These are phyloP conservation scores for Holothuria leucospilota DNA, from an alignment of 53 echinoderm and acorn worm species.

Conservation along the genomic window DNA sequence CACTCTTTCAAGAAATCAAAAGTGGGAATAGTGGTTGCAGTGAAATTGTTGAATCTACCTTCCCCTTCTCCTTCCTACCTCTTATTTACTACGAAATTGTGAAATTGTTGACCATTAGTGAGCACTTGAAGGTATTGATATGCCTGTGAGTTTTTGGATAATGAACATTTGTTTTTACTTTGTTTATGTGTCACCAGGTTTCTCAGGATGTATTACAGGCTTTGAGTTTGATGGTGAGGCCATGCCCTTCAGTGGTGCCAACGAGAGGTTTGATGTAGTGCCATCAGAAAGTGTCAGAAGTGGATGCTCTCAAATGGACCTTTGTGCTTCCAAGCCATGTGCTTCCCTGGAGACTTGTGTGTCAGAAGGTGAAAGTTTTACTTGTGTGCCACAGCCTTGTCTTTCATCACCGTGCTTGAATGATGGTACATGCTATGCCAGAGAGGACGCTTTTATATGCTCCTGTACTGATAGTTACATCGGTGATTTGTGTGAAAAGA, in stretches of 20 bases:
- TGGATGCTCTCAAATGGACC: conserved; percentile 63
- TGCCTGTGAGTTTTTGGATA: neutral
- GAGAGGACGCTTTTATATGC: conserved; percentile 28
- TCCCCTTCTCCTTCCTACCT: too few species aligned
- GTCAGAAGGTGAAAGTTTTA: conserved; percentile 57
- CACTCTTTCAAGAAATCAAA: too few species aligned
- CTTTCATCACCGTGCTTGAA: conserved; percentile 47
- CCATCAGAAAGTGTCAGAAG: conserved; percentile 73
- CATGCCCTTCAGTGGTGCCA: conserved; percentile 86
- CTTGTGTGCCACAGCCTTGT: conserved; percentile 50
- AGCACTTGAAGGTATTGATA: too few species aligned
- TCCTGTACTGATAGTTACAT: conserved; percentile 45
- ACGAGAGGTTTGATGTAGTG: conserved; percentile 78
- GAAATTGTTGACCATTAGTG: too few species aligned
- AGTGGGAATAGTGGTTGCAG: too few species aligned
- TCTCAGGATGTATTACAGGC: conserved; percentile 80
- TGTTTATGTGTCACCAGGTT: conserved; percentile 60
- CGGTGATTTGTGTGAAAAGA: conserved; percentile 46
- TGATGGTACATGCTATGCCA: conserved; percentile 43
- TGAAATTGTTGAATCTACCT: too few species aligned
- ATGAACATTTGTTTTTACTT: neutral
- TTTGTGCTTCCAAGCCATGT: conserved; percentile 77
- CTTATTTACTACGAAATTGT: too few species aligned
- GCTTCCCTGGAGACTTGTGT: conserved; percentile 54
- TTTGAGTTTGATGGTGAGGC: conserved; percentile 79